phyloP scores from a whole-genome alignment of 2,888 invertebrate species.

The Eristalis tenax region DNA sequence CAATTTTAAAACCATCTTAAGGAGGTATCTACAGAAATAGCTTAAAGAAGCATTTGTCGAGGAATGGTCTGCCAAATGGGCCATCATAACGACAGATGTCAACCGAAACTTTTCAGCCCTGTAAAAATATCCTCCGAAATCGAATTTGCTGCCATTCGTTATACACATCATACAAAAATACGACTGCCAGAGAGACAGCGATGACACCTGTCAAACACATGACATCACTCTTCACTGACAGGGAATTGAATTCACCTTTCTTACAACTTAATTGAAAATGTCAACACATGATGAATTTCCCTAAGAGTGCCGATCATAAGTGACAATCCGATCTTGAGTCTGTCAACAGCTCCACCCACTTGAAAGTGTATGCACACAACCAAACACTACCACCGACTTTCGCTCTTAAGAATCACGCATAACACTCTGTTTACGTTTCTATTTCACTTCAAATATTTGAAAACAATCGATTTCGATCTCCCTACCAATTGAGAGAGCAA shows the following conservation, averaged over 20 bases:
- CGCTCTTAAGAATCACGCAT: conserved; percentile 36
- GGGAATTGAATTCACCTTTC: background rate
- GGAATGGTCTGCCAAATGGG: too few relatives aligned
- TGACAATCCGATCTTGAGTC: conserved; percentile 13
- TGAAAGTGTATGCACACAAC: background rate
- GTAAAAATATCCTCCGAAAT: too few relatives aligned
- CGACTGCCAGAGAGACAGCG: too few relatives aligned
- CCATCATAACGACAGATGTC: too few relatives aligned
- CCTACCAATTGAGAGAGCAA: conserved; percentile 10
- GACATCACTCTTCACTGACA: background rate
- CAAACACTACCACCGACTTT: conserved; percentile 20
- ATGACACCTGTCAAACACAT: background rate
- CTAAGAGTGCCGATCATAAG: conserved; percentile 8
- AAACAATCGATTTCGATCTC: conserved; percentile 26
- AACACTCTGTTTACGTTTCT: conserved; percentile 38
- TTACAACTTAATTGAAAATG: background rate
- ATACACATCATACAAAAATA: too few relatives aligned
- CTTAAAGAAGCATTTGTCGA: too few relatives aligned
- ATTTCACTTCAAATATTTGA: conserved; percentile 44
- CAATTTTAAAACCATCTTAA: too few relatives aligned
- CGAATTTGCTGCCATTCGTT: too few relatives aligned
- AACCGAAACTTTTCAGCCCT: too few relatives aligned
- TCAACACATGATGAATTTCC: background rate
- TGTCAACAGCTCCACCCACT: background rate
- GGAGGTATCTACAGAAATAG: too few relatives aligned